Base-by-base conservation (phyloP, 2,888 invertebrate species). In the Belgica antarctica region DNA sequence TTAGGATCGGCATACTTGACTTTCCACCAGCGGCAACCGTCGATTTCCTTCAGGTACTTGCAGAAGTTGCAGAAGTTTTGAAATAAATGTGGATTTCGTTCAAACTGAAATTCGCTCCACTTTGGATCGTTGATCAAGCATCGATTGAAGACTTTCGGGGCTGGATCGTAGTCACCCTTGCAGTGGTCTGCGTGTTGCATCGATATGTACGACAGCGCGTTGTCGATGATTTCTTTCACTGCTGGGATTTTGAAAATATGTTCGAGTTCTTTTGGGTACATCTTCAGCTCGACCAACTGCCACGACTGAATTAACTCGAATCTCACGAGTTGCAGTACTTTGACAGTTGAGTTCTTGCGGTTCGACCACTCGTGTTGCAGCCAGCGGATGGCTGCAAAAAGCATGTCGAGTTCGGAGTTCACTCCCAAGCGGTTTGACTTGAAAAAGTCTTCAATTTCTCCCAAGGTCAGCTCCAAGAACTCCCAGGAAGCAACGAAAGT, bases 281-380 rank as follows among this genome's bases (percentile, higher is more conserved):
- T 82, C 73, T 88, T 88, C 59, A 92, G 86, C 72, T 90, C 89
- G 0, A 91, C 87, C 24, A 92, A 82, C 75, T 91, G 89, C 87
- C 90, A 89, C 0, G 91, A 89, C 0, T 89, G 87, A 74, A 92
- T 87, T 47, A 90, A 83, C 0, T 90, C 89, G 76, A 92, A 92
- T 31, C 92, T 83, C 0, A 92, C 85, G 76, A 89, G 89, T 1
- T 83, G 82, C 78, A 91, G 81, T 0, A 92, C 82, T 5, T 87
- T 84, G 0, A 85, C 78, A 25, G 87, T 81, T 72, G 82, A 76
- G 19, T 80, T 77, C 19, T 84, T 82, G 1, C 92, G 83, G 1
- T 82, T 79, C 0, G 83, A 76, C 89, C 89, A 91, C 74, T 89
- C 84, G 62, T 86, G 84, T 76, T 87, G 86, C 22, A 92, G 77